Base-by-base conservation (phyloP, 2,797 vertebrate genomes). In the Cyprinodon diabolis region DNA sequence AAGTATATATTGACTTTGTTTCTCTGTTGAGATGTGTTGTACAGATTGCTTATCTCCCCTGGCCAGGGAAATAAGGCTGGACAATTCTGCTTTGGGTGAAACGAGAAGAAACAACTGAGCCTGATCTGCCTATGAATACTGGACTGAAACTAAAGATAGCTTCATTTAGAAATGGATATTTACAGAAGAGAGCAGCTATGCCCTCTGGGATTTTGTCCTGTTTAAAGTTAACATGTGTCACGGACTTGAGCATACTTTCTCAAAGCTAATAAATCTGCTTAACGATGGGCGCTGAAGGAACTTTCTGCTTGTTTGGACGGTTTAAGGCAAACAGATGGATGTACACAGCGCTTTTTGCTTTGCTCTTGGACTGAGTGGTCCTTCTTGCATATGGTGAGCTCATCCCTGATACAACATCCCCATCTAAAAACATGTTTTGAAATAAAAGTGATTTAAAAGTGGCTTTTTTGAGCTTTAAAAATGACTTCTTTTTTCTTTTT, bases 401-500 rank as follows among this genome's bases (percentile, higher is more conserved):
- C 79, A 87, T 73, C 89, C 89, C 91, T 77, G 43, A 71, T 72
- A 85, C 90, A 88, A 88, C 83, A 80, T 80, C 81, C 75, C 56
- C 86, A 85, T 84, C 40, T 43, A 8, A 43, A 43, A 43, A 43
- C 87, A 81, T 82, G 84, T 89, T 83, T 87, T 69, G 86, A 80
- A 79, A 88, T 89, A 86, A 90, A 89, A 89, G 84, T 90, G 85
- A 85, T 86, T 23, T 84, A 90, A 88, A 94, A 85, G 87, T 91
- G 93, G 95, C 95, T 96, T 93, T 95, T 96, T 96, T 96, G 91
- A 96, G 90, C 93, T 91, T 91, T 93, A 43, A 76, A 13, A 19
- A 62, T 2, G 52, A 13, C 1, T 7, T 48, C 66, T 63, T 4
- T 55, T 70, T 72, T 30, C 17, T 2, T 57, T 69, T 74, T 74